phyloP scores from a whole-genome alignment of 2,888 invertebrate species.

The Apamea monoglypha region DNA sequence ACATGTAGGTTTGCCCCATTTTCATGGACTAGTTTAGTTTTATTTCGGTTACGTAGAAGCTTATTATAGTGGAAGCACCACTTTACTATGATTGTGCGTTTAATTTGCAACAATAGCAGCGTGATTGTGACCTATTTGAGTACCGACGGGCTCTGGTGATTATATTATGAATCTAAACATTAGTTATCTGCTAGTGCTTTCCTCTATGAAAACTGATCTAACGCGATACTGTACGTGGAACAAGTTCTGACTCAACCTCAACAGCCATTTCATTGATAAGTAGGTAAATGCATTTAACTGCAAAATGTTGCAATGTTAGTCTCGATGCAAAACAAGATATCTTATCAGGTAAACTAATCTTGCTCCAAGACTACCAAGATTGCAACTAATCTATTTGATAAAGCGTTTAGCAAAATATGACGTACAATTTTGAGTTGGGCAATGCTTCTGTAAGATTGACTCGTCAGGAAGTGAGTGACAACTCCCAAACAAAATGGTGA shows the following conservation, averaged over 20 bases:
- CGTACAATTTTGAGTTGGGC: not conserved
- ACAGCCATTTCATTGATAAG: not conserved
- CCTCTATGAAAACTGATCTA: not conserved
- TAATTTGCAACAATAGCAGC: constrained; percentile 10
- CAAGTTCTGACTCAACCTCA: constrained; percentile 14
- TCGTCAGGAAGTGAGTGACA: constrained; percentile 48
- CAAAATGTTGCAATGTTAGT: not conserved
- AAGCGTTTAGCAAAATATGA: constrained; percentile 26
- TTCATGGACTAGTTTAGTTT: constrained; percentile 49
- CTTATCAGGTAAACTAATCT: constrained; percentile 18
- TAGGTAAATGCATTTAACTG: not conserved
- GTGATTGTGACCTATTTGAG: not conserved
- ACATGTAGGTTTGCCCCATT: constrained; percentile 32
- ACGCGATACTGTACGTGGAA: not conserved
- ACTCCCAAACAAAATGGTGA: constrained; percentile 37
- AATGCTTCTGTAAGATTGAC: constrained; percentile 30
- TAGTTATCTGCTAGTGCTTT: not conserved
- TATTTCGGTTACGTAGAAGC: constrained; percentile 35
- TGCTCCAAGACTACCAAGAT: constrained; percentile 11
- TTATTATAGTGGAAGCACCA: constrained; percentile 8
- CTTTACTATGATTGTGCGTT: constrained; percentile 22
- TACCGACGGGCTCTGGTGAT: no score
- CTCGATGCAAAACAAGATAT: constrained; percentile 9
- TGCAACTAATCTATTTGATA: constrained; percentile 29
- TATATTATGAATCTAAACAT: not conserved